phyloP scores from a whole-genome alignment of 2,113 vertebrate genomes.

The Solea solea region DNA sequence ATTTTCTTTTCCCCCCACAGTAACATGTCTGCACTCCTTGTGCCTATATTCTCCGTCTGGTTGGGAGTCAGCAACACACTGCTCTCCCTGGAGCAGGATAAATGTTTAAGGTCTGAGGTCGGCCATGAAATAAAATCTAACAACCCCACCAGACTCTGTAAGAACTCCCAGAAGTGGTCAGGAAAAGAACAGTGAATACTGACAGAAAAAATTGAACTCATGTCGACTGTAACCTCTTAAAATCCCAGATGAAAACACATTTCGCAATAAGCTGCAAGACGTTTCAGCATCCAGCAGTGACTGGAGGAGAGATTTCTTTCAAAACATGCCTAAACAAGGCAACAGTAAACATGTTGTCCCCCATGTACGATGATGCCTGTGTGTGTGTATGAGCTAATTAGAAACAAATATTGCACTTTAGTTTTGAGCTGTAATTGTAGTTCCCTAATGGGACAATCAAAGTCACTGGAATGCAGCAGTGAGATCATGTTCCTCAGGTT shows the following conservation, averaged over 20 bases:
- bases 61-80: conserved; percentile 46
- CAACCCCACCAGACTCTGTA: conserved; percentile 46
- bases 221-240: conserved; percentile 34
- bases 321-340: conserved; percentile 30
- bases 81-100: conserved; percentile 64
- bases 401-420: conserved; percentile 34
- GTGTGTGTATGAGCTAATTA: conserved; percentile 40
- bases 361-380: conserved; percentile 38
- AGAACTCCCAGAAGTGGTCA: conserved; percentile 42
- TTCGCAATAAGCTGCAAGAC: conserved; percentile 12
- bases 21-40: conserved; percentile 38
- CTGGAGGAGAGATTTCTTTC: conserved; percentile 22
- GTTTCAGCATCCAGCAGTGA: conserved; percentile 13
- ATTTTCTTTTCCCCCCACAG: conserved; percentile 30
- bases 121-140: conserved; percentile 67
- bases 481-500: conserved; percentile 35
- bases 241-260: conserved; percentile 37
- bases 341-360: conserved; percentile 22
- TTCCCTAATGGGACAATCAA: conserved; percentile 59
- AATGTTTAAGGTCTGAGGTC: conserved; percentile 66
- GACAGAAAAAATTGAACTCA: conserved; percentile 23
- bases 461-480: conserved; percentile 13
- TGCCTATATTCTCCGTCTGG: conserved; percentile 34
- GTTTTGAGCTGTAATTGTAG: conserved; percentile 43
- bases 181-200: conserved; percentile 26